phyloP scores from a whole-genome alignment of 2,113 vertebrate species.

The Macrotus californicus region DNA sequence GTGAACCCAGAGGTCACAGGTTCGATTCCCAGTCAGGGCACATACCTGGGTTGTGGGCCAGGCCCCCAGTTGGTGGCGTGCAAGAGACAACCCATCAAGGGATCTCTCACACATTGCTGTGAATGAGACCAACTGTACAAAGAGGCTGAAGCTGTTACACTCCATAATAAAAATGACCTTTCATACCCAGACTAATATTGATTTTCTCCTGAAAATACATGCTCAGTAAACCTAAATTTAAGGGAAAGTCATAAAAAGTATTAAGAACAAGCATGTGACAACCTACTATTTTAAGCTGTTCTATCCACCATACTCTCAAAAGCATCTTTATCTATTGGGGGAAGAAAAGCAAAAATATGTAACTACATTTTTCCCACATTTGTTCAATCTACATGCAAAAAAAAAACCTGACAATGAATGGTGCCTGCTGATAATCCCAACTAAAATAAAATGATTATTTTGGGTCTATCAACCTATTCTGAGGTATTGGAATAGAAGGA shows the following conservation, averaged over 20 bases:
- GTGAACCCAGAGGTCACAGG: too few species aligned
- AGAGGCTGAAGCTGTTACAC: not conserved
- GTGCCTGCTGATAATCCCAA: not conserved
- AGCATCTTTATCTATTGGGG: not conserved
- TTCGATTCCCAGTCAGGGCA: not conserved
- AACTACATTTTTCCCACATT: not conserved
- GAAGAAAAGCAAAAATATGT: not conserved
- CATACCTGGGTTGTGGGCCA: not conserved
- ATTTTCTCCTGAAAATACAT: constrained; percentile 38
- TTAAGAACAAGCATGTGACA: not conserved
- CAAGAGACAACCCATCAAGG: not conserved
- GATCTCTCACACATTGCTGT: too few species aligned
- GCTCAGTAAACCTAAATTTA: constrained; percentile 31
- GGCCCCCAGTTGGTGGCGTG: not conserved
- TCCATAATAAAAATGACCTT: constrained; percentile 41
- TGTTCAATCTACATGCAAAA: not conserved
- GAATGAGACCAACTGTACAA: constrained; percentile 20
- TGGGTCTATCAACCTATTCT: not conserved
- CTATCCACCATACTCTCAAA: not conserved
- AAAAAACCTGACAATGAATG: not conserved
- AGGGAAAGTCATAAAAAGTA: not conserved
- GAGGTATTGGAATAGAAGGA: not conserved
- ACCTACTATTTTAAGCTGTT: not conserved
- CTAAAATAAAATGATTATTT: constrained; percentile 4
- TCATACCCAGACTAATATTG: not conserved